Evolutionary conservation across 2,888 invertebrate species (phyloP).

Genomic region (Anaspis maculata): DNA sequence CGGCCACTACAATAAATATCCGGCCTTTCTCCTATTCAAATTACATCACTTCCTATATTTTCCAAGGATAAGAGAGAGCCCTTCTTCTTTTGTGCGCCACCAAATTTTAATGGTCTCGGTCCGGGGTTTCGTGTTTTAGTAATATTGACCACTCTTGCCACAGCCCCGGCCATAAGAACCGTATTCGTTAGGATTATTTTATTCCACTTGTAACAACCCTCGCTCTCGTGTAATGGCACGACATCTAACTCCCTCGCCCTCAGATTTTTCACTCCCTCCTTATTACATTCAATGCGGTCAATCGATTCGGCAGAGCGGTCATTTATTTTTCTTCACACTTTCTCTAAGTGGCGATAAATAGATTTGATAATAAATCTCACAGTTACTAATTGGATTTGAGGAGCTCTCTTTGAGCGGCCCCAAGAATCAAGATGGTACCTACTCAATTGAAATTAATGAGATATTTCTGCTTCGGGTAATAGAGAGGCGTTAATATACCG

Average conservation of each 20-base stretch:
- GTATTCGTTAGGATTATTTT: conserved; percentile 16
- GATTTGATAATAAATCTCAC: conserved; percentile 14
- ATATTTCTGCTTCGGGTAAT: conserved; percentile 6
- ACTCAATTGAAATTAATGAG: conserved; percentile 12
- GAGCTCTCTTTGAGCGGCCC: conserved; percentile 1
- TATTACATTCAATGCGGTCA: conserved; percentile 20
- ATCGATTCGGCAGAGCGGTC: conserved; percentile 15
- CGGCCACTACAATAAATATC: too few relatives aligned
- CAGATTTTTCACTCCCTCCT: conserved; percentile 17
- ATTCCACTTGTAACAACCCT: conserved; percentile 14
- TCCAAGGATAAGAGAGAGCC: too few relatives aligned
- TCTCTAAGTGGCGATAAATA: conserved; percentile 16
- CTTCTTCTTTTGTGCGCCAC: too few relatives aligned
- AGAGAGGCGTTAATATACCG: too few relatives aligned
- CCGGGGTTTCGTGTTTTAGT: too few relatives aligned
- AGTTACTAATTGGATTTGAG: conserved; percentile 6
- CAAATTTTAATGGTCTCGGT: too few relatives aligned
- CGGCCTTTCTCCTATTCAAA: too few relatives aligned
- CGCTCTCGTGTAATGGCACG: conserved; percentile 13
- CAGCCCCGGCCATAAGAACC: conserved; percentile 6
- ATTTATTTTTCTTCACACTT: conserved; percentile 17
- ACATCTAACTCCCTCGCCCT: conserved; percentile 15
- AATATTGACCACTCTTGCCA: background rate
- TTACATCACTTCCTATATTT: too few relatives aligned
- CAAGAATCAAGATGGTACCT: too few relatives aligned